phyloP scores from a whole-genome alignment of 1,140 invertebrate species.

The Anastrepha obliqua region DNA sequence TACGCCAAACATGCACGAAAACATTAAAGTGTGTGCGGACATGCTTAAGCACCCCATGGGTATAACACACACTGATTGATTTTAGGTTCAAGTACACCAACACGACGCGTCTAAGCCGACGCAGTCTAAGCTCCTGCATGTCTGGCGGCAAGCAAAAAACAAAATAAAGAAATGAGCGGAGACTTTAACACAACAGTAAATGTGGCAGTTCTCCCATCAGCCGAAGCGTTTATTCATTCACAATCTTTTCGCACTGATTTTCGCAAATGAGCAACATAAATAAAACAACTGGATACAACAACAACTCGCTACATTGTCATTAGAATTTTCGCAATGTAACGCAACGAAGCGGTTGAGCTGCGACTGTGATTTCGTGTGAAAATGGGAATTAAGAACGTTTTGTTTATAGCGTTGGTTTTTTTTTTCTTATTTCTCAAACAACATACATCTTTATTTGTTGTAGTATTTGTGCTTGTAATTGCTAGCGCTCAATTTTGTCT shows the following conservation, averaged over 20 bases:
- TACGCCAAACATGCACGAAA: neutral
- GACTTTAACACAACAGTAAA: neutral
- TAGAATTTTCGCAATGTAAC: neutral
- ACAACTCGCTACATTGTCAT: neutral
- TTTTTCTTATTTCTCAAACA: neutral
- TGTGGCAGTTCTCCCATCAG: no score
- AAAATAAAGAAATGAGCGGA: neutral
- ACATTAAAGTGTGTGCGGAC: neutral
- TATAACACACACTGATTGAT: conserved; percentile 31
- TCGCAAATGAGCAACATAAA: conserved; percentile 1
- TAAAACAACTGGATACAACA: neutral
- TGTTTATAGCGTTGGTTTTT: neutral
- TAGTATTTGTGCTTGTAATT: no score
- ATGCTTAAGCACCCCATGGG: neutral
- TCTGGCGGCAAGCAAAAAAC: neutral
- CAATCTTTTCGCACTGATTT: conserved; percentile 6
- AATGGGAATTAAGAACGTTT: conserved; percentile 4
- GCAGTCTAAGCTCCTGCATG: neutral
- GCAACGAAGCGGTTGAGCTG: neutral
- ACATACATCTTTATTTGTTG: no score
- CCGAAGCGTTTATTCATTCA: no score
- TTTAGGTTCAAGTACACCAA: conserved; percentile 26
- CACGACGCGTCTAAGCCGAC: neutral
- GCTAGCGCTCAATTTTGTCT: no score
- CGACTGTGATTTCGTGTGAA: neutral